Evolutionary conservation across 2,113 vertebrate genomes (phyloP).

Genomic region (Probosciger aterrimus): DNA sequence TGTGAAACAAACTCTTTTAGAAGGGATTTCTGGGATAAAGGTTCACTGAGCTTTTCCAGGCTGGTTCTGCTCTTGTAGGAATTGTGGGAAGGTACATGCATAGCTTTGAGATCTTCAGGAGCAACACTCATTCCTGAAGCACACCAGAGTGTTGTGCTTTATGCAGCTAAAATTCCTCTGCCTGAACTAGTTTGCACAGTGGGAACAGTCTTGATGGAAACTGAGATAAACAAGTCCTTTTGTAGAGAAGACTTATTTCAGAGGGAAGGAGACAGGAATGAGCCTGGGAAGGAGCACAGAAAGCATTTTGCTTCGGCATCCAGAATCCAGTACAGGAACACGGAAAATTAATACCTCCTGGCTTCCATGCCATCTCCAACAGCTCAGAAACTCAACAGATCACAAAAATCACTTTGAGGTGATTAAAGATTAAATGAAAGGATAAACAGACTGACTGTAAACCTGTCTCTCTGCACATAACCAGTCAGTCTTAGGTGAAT

Average conservation of each 20-base stretch:
- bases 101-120: not conserved
- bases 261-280: not conserved
- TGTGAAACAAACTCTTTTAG: not conserved
- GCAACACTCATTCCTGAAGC: not conserved
- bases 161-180: not conserved
- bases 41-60: not conserved
- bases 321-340: not conserved
- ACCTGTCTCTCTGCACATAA: not conserved
- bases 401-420: not conserved
- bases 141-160: too few species aligned
- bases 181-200: not conserved
- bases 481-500: not conserved
- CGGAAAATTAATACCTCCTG: not conserved
- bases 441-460: not conserved
- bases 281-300: not conserved
- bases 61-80: not conserved
- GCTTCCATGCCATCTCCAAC: not conserved
- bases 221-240: not conserved
- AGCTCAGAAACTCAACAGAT: not conserved
- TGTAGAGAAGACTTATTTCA: not conserved
- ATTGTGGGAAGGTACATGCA: rapidly evolving
- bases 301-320: not conserved
- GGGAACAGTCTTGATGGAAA: not conserved
- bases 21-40: not conserved
- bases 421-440: not conserved